phyloP scores from a whole-genome alignment of 2,888 invertebrate genomes.

The Nineta flava region DNA sequence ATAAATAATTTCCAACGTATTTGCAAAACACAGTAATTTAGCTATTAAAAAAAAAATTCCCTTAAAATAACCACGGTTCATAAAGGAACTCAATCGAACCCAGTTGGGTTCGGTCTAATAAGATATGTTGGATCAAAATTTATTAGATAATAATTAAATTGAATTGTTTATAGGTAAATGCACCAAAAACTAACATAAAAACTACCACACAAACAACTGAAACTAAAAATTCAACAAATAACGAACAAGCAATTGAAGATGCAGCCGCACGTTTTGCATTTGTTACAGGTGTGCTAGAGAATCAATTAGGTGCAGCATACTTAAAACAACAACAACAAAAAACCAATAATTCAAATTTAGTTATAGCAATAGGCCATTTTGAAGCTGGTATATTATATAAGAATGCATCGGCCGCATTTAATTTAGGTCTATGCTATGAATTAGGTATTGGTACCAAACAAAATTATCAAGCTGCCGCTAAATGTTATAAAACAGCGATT shows the following conservation, averaged over 20 bases:
- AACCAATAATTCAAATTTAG: constrained; percentile 19
- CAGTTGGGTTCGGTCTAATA: too few relatives aligned
- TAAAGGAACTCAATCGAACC: too few relatives aligned
- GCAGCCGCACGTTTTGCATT: constrained; percentile 30
- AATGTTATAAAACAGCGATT: constrained; percentile 46
- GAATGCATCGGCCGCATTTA: constrained; percentile 45
- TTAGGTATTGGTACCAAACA: constrained; percentile 43
- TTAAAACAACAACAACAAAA: constrained; percentile 34
- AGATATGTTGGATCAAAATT: too few relatives aligned
- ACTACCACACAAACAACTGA: too few relatives aligned
- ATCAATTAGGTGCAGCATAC: constrained; percentile 39
- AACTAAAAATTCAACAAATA: too few relatives aligned
- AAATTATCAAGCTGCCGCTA: constrained; percentile 46
- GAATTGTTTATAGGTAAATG: too few relatives aligned
- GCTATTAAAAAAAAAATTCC: too few relatives aligned
- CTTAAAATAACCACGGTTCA: too few relatives aligned
- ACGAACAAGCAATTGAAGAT: constrained; percentile 7
- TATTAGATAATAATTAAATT: too few relatives aligned
- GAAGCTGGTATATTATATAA: constrained; percentile 38
- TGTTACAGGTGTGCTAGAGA: constrained; percentile 42
- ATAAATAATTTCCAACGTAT: too few relatives aligned
- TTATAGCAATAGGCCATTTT: constrained; percentile 37
- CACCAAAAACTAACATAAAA: too few relatives aligned
- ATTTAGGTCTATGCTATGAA: constrained; percentile 53
- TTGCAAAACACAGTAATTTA: too few relatives aligned